Evolutionary conservation across 2,888 invertebrate species (phyloP).

Genomic region (Lasioglossum calceatum): DNA sequence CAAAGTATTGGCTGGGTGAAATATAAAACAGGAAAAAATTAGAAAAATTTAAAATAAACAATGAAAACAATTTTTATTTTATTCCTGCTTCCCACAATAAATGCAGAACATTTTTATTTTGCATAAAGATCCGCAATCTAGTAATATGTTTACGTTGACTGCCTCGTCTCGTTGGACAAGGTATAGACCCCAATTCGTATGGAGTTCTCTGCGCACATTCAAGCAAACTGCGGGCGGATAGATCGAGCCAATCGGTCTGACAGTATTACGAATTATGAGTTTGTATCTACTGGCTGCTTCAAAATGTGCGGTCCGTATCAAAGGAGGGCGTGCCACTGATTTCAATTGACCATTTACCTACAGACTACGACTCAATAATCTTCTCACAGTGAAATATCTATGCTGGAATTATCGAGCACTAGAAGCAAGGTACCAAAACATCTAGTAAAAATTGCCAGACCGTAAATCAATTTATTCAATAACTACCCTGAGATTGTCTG

Average conservation of each 20-base stretch:
- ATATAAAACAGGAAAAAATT: too few species aligned
- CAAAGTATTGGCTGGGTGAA: too few species aligned
- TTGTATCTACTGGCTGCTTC: slow-evolving; percentile 7
- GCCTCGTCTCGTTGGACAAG: too few species aligned
- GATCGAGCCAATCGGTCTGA: slow-evolving; percentile 57
- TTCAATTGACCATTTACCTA: not conserved
- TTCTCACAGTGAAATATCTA: not conserved
- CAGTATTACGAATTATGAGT: slow-evolving; percentile 65
- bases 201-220: slow-evolving; percentile 21
- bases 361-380: not conserved
- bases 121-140: too few species aligned
- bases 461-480: not conserved
- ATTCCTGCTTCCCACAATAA: too few species aligned
- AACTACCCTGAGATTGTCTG: not conserved
- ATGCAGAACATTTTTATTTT: too few species aligned
- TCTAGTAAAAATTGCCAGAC: not conserved
- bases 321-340: not conserved
- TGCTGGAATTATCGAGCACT: not conserved
- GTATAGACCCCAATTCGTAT: slow-evolving; percentile 17
- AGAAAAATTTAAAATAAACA: too few species aligned
- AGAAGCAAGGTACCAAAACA: not conserved
- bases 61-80: too few species aligned
- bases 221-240: slow-evolving; percentile 46
- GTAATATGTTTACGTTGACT: too few species aligned
- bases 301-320: not conserved